These are phyloP conservation scores for Sebastes fasciatus DNA, from an alignment of 2,113 vertebrate genomes.

Conservation along the genomic window DNA sequence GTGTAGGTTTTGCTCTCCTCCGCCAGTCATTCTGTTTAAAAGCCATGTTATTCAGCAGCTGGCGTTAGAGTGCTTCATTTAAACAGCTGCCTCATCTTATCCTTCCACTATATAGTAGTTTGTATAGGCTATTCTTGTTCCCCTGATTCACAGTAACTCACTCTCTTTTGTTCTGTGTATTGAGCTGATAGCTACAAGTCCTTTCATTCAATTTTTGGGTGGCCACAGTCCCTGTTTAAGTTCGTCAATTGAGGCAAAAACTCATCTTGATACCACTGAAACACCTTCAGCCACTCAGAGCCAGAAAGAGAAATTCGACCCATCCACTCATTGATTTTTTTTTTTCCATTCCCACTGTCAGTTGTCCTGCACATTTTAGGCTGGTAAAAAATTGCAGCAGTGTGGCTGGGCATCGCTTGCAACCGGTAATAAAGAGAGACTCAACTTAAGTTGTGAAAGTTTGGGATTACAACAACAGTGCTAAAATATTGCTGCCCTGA, in stretches of 20 bases:
- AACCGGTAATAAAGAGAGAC: constrained; percentile 16
- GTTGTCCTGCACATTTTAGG: constrained; percentile 17
- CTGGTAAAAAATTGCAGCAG: constrained; percentile 10
- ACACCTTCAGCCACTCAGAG: constrained; percentile 19
- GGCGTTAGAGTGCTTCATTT: constrained; percentile 7
- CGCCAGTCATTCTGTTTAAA: constrained; percentile 5
- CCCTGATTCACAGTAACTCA: background rate
- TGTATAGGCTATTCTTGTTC: background rate
- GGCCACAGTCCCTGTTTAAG: constrained; percentile 18
- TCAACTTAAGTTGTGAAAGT: constrained; percentile 24
- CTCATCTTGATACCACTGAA: constrained; percentile 4
- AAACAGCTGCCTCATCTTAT: constrained; percentile 8
- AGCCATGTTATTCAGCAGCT: background rate
- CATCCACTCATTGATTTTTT: constrained; percentile 17
- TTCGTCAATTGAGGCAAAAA: constrained; percentile 29
- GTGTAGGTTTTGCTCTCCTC: background rate
- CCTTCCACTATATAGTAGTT: background rate
- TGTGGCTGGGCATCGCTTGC: background rate
- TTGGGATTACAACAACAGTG: constrained; percentile 10
- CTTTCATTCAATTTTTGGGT: constrained; percentile 13
- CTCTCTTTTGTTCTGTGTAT: constrained; percentile 16
- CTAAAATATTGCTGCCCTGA: background rate
- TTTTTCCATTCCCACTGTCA: background rate
- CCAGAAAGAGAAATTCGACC: constrained; percentile 25
- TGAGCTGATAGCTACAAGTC: constrained; percentile 21